A percentile compares a stretch with the other conserved stretches of the same genome.
Evolutionary conservation across 1,140 invertebrate genomes (phyloP).

Genomic region (Drosophila truncata): DNA sequence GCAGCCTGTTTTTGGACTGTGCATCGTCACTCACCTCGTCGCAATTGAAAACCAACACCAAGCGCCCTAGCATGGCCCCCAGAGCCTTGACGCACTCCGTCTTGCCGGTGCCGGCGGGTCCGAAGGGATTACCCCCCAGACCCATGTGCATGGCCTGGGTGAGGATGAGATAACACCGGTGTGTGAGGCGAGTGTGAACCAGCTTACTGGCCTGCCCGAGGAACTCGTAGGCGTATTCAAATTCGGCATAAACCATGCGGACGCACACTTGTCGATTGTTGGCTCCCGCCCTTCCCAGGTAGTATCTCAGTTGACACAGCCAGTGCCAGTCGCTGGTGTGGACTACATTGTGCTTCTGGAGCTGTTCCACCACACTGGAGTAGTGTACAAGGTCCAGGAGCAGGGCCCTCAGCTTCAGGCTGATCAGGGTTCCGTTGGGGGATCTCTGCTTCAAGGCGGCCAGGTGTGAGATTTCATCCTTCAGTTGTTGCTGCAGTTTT

Average conservation of each 20-base stretch:
- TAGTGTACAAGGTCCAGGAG: conserved; percentile 97
- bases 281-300: conserved; percentile 74
- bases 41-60: conserved; percentile 99
- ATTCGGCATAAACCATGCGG: conserved; percentile 95
- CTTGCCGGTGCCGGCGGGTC: conserved; percentile 99
- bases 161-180: conserved; percentile 97
- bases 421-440: conserved; percentile 44
- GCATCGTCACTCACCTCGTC: conserved; percentile 91
- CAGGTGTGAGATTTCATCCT: conserved; percentile 78
- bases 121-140: conserved; percentile 99
- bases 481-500: conserved; percentile 83
- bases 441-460: conserved; percentile 65
- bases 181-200: conserved; percentile 96
- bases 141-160: conserved; percentile 98
- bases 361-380: conserved; percentile 91
- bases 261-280: conserved; percentile 86
- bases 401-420: conserved; percentile 90
- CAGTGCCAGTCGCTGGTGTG: conserved; percentile 94
- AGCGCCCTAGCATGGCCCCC: conserved; percentile 94
- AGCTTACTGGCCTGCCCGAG: conserved; percentile 96
- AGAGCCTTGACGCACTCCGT: conserved; percentile 99
- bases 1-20: background rate
- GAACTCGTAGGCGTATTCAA: conserved; percentile 99
- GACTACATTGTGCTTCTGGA: conserved; percentile 90
- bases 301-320: conserved; percentile 97